Base-by-base conservation (phyloP, 2,797 vertebrate species). In the Acanthiza pusilla region DNA sequence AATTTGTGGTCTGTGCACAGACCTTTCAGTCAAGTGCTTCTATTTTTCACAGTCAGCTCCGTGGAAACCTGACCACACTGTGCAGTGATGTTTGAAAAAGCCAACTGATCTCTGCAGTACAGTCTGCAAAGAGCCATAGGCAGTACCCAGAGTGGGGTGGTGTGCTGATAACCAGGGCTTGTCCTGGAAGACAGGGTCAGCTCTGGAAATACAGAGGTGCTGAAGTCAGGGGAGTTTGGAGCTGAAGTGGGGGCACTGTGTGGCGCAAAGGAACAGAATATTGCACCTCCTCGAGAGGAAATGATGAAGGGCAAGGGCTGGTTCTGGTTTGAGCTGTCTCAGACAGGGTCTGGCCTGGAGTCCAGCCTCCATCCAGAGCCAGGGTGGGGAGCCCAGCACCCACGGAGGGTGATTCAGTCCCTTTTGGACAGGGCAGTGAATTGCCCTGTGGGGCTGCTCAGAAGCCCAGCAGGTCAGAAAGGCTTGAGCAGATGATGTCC, bases 341-440 rank as follows among this genome's bases (percentile, higher is more conserved):
- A 85, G 88, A 48, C 92, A 67, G 36, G 10, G 91, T 88, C 88
- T 94, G 53, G 70, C 88, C 88, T 57, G 0, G 23, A 8, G 83
- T 91, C 76, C 94, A 16, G 76, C 23, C 84, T 45, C 21, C 40
- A n/a, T 74, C 26, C 62, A 9, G 36, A 57, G 89, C 19, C 78
- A 27, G 1, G 15, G 73, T 60, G 43, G 18, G n/a, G 83, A 86
- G 66, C 13, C 21, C 27, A 51, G 79, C 73, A 76, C 50, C 66
- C 80, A 32, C 38, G 4, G 83, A 13, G 47, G 55, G 27, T 94
- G 96, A 94, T 16, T 96, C 95, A 95, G 72, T 40, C 50, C 42
- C 1, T 5, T 4, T 13, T 4, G 30, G 89, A 55, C 88, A 80
- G 57, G 76, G 67, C 54, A 85, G 93, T 45, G n/a, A 74, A 48